These are phyloP conservation scores for Zosterops japonicus DNA, from an alignment of 2,113 vertebrate species.

Conservation along the genomic window DNA sequence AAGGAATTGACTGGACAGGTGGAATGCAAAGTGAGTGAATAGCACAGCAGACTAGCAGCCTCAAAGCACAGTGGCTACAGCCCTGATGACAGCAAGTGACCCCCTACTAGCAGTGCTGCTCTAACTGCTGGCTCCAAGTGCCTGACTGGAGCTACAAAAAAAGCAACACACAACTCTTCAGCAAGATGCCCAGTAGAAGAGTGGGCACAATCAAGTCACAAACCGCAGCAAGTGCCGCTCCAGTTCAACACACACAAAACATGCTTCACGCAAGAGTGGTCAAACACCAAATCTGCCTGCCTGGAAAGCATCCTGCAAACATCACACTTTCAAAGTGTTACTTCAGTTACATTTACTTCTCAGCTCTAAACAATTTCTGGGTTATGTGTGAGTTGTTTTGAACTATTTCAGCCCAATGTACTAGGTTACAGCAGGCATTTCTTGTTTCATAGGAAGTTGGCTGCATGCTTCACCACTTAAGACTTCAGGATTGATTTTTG, in stretches of 20 bases:
- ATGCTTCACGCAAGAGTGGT: background rate
- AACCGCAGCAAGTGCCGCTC: background rate
- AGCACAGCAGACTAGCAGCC: background rate
- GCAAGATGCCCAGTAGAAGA: fast-evolving
- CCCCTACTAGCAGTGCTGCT: background rate
- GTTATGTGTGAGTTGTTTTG: background rate
- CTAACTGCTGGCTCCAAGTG: background rate
- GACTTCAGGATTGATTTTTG: background rate
- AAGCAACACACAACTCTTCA: background rate
- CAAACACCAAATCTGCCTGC: background rate
- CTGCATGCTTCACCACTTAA: background rate
- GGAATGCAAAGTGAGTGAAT: background rate
- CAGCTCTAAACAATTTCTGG: background rate
- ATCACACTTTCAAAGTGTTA: background rate
- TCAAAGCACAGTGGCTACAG: background rate
- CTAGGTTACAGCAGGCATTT: background rate
- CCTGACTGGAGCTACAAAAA: background rate
- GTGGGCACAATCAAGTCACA: fast-evolving
- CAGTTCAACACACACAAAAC: background rate
- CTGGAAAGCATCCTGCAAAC: background rate
- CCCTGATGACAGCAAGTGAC: background rate
- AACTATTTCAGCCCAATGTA: background rate
- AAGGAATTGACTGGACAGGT: background rate
- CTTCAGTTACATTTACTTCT: background rate
- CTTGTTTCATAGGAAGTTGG: background rate